Conservation (phyloP, 2,888 invertebrate genomes). For the Dorcus parallelipipedus region DNA sequence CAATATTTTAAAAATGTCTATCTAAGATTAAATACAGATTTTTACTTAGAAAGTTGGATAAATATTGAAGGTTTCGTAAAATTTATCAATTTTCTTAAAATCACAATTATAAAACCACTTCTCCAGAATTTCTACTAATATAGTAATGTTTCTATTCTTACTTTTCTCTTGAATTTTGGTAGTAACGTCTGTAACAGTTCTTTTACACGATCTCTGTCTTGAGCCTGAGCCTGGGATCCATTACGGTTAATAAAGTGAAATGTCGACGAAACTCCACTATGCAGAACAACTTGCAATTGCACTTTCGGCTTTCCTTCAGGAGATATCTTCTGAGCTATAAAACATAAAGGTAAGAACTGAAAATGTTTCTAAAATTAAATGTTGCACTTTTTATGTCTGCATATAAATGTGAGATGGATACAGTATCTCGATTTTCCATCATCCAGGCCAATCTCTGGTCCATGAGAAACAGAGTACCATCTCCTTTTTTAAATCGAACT, state of each 20-base stretch:
- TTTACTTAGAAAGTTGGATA: no score
- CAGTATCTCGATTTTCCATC: conserved; percentile 87
- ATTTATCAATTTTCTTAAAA: no score
- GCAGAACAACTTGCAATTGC: conserved; percentile 93
- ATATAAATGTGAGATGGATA: conserved; percentile 89
- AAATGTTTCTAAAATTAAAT: background rate
- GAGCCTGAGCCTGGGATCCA: conserved; percentile 77
- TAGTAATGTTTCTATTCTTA: conserved; percentile 38
- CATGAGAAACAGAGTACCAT: conserved; percentile 94
- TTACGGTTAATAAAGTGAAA: conserved; percentile 94
- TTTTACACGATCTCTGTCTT: conserved; percentile 91
- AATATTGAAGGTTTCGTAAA: no score
- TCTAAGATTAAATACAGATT: no score
- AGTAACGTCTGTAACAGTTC: conserved; percentile 84
- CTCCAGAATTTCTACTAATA: no score
- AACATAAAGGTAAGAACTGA: background rate
- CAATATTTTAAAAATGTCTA: no score
- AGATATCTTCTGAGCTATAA: conserved; percentile 81
- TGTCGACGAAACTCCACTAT: conserved; percentile 90
- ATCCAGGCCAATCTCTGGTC: conserved; percentile 95
- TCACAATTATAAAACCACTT: no score
- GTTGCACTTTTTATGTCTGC: conserved; percentile 88
- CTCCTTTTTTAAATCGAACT: conserved; percentile 94
- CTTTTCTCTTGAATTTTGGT: conserved; percentile 90
- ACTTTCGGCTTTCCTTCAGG: conserved; percentile 97